Conservation (phyloP, 1,140 invertebrate genomes). For the Carposina sasakii region DNA sequence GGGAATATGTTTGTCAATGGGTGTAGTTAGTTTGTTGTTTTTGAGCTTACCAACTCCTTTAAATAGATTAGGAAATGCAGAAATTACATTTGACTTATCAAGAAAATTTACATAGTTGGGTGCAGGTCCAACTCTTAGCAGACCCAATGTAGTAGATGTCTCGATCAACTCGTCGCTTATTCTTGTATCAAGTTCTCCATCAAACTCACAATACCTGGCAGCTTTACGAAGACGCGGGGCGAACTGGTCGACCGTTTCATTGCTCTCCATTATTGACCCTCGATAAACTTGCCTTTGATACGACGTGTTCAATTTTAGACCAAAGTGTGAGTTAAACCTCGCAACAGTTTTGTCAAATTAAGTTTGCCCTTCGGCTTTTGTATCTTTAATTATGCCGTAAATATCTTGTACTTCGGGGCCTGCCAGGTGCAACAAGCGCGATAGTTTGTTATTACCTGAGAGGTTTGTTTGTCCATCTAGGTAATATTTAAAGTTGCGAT, state of each 20-base stretch:
- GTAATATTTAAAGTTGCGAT: constrained; percentile 1
- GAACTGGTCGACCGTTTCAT: constrained; percentile 4
- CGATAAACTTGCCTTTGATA: constrained; percentile 9
- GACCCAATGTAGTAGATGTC: background rate
- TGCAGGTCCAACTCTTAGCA: background rate
- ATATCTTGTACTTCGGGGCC: constrained; percentile 5
- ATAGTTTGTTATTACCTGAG: background rate
- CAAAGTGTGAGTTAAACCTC: background rate
- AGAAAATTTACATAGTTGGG: too few species aligned
- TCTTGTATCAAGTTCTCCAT: background rate
- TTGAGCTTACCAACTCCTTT: constrained; percentile 23
- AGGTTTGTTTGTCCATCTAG: background rate
- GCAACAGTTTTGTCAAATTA: background rate
- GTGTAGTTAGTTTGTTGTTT: constrained; percentile 24
- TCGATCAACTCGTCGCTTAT: constrained; percentile 4
- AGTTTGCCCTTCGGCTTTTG: background rate
- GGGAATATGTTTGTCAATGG: constrained; percentile 23
- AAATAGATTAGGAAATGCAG: constrained; percentile 7
- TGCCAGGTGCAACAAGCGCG: constrained; percentile 5
- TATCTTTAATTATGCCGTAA: constrained; percentile 3
- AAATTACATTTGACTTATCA: background rate
- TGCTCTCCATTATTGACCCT: background rate
- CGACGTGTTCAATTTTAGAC: background rate
- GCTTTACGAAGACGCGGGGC: background rate
- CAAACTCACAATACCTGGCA: background rate